phyloP scores from a whole-genome alignment of 2,797 vertebrate genomes.

The Microhierax caerulescens region DNA sequence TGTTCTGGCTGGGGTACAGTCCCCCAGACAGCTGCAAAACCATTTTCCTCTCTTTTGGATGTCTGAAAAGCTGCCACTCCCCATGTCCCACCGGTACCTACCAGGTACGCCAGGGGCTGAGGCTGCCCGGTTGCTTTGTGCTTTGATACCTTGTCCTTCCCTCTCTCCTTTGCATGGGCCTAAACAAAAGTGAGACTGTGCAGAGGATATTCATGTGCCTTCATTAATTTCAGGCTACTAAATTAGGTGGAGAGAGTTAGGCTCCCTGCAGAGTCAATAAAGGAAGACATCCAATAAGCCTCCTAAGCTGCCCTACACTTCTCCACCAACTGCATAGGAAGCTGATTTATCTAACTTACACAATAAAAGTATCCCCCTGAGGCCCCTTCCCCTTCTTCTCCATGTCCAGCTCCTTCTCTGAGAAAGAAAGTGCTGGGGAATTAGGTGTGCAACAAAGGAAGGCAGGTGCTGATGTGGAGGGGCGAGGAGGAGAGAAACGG shows the following conservation, averaged over 20 bases:
- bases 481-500: neutral
- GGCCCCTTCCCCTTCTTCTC: neutral
- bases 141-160: neutral
- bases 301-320: neutral
- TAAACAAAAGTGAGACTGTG: neutral
- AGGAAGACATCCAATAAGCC: neutral
- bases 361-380: neutral
- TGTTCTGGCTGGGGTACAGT: neutral
- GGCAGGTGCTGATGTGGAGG: neutral
- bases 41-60: neutral
- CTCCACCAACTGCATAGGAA: neutral
- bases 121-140: neutral
- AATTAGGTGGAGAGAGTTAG: neutral
- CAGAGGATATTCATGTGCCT: neutral
- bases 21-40: neutral
- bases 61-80: neutral
- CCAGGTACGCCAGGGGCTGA: neutral
- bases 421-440: neutral
- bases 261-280: neutral
- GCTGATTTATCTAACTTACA: neutral
- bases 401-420: neutral
- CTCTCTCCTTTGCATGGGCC: neutral
- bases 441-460: neutral
- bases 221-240: conserved; percentile 7
- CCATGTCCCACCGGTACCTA: rapidly evolving